Evolutionary conservation across 2,888 invertebrate species (phyloP), one percentile per base, ranked within the genome.

Genomic region (Tillus elongatus): DNA sequence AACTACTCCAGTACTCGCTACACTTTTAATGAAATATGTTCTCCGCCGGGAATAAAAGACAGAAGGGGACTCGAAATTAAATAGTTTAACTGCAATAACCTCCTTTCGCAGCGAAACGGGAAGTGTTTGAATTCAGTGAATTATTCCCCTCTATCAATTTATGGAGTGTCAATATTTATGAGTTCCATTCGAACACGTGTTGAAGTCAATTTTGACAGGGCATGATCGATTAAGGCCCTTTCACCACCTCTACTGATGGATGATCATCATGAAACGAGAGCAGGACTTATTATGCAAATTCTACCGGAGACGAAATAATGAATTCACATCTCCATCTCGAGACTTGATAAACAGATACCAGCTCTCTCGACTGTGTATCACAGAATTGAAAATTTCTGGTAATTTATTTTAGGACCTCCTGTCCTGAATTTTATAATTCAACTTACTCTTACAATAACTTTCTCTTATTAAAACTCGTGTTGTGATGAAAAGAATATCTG

Each of bases 11-110:
- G 43, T 49, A 12, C 37, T 11, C 45, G 44, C 47, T 45, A 43
- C 47, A 50, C 53, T 52, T 58, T 60, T 63, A 64, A 65, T 64
- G 64, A 64, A 65, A 65, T 64, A 65, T 62, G 61, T 56, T 47
- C 56, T 55, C 57, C 55, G 41, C 48, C 48, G 57, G 58, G 58
- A 58, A 56, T 56, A 54, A 46, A 38, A 52, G 49, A 46, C 33
- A 35, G 31, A 36, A 37, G 39, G 49, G 49, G 52, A 49, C 44
- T 37, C 49, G 49, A 57, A 61, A 61, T 63, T 59, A 62, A 62
- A 61, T 61, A 63, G 58, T 63, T 61, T 56, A 59, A 58, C 56
- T 60, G 56, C 53, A 58, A 60, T 58, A 57, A 57, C 47, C 42
- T 46, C 36, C 44, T 37, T 40, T 37, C 42, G 36, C 40, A 41